phyloP scores from a whole-genome alignment of 1,140 invertebrate genomes.

The Druon quercuslanigerum region DNA sequence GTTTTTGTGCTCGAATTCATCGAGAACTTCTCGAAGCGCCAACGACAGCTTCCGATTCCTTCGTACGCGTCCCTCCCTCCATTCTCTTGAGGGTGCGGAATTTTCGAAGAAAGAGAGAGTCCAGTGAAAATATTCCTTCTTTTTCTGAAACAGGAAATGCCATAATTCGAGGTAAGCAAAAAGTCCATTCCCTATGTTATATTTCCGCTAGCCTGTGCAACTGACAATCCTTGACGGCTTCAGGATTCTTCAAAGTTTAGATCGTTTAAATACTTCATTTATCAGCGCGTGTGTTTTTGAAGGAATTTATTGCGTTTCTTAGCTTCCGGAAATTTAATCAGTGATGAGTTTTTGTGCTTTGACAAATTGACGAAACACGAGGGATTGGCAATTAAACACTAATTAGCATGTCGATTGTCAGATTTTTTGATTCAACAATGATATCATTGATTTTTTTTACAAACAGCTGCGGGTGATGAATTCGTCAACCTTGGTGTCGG shows the following conservation, averaged over 20 bases:
- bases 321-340: too few relatives aligned
- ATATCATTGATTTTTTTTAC: too few relatives aligned
- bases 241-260: constrained; percentile 13
- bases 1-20: constrained; percentile 13
- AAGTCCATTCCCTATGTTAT: not conserved
- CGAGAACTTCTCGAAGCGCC: constrained; percentile 15
- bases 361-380: too few relatives aligned
- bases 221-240: constrained; percentile 13
- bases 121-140: constrained; percentile 12
- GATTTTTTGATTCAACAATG: too few relatives aligned
- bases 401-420: too few relatives aligned
- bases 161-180: constrained; percentile 2
- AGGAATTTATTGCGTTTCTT: too few relatives aligned
- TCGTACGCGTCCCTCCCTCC: constrained; percentile 16
- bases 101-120: not conserved
- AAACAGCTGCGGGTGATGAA: too few relatives aligned
- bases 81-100: constrained; percentile 23
- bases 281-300: not conserved
- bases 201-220: not conserved
- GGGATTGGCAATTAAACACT: too few relatives aligned
- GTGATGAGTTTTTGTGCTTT: too few relatives aligned
- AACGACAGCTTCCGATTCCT: constrained; percentile 8
- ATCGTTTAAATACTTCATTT: not conserved
- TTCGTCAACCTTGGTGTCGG: too few relatives aligned
- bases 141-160: not conserved